These are phyloP conservation scores for Brachionus asplanchnoidis DNA, from an alignment of 1,140 invertebrate species.

Conservation along the genomic window DNA sequence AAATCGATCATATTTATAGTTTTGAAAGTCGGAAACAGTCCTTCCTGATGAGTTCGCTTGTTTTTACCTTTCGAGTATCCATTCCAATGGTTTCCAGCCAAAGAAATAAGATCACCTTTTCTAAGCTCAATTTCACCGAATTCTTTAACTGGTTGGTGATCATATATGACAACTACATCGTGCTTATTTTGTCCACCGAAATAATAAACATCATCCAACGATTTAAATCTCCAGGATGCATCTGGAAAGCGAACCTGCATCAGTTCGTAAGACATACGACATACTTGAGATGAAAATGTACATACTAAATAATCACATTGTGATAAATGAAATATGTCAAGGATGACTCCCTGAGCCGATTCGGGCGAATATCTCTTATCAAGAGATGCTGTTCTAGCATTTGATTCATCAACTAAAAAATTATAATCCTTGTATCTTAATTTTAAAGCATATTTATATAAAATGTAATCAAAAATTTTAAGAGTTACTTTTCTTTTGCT, in stretches of 20 bases:
- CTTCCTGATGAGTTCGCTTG: constrained; percentile 65
- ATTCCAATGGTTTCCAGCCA: constrained; percentile 95
- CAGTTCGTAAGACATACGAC: constrained; percentile 88
- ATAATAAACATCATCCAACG: constrained; percentile 93
- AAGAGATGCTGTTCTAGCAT: constrained; percentile 80
- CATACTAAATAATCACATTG: constrained; percentile 84
- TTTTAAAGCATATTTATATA: background rate
- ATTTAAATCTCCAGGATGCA: constrained; percentile 74
- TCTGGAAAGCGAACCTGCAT: constrained; percentile 84
- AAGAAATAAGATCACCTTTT: constrained; percentile 76
- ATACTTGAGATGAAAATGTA: constrained; percentile 94
- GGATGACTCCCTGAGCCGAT: constrained; percentile 80
- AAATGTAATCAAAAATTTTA: background rate
- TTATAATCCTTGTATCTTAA: constrained; percentile 75
- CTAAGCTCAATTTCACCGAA: constrained; percentile 69
- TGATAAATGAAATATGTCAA: constrained; percentile 82
- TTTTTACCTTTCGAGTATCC: constrained; percentile 84
- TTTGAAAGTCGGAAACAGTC: constrained; percentile 60
- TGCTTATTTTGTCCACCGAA: constrained; percentile 89
- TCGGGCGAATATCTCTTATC: constrained; percentile 79
- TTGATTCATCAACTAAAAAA: constrained; percentile 67
- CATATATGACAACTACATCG: constrained; percentile 69
- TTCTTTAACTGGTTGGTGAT: constrained; percentile 65
- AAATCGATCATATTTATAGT: constrained; percentile 38
- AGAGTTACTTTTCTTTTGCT: constrained; percentile 56